phyloP scores from a whole-genome alignment of 2,113 vertebrate genomes.

The Todiramphus saurophagus region DNA sequence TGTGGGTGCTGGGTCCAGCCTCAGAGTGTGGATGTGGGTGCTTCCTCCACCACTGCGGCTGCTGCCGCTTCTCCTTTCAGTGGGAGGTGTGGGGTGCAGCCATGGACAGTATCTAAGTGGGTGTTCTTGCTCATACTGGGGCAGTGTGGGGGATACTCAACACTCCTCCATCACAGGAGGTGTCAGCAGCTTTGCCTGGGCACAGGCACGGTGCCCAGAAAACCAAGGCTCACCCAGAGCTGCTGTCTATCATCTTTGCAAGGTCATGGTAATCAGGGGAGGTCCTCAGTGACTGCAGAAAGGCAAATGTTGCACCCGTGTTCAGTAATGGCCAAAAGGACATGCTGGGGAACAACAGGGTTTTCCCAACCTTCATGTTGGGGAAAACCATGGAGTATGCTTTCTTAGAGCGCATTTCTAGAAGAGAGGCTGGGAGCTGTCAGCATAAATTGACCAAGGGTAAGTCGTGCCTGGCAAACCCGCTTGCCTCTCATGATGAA shows the following conservation, averaged over 20 bases:
- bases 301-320: background rate
- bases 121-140: background rate
- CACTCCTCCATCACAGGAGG: rapidly evolving
- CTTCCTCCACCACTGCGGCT: background rate
- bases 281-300: background rate
- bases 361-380: background rate
- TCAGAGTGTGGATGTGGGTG: background rate
- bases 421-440: background rate
- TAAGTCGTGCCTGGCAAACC: too few species aligned
- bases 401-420: background rate
- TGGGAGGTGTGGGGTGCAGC: rapidly evolving
- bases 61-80: background rate
- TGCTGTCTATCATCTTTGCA: background rate
- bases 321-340: background rate
- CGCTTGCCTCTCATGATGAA: background rate
- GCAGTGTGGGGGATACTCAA: background rate
- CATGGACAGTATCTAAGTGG: rapidly evolving
- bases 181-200: background rate
- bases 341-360: background rate
- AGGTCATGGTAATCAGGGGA: background rate
- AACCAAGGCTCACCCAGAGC: background rate
- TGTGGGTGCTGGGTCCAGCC: background rate
- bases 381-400: background rate
- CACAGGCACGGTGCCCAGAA: rapidly evolving
- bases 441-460: background rate